A percentile compares a stretch with the other conserved stretches of the same genome.
These are phyloP conservation scores for Ecliptopera silaceata DNA, from an alignment of 2,888 invertebrate genomes.

Conservation along the genomic window DNA sequence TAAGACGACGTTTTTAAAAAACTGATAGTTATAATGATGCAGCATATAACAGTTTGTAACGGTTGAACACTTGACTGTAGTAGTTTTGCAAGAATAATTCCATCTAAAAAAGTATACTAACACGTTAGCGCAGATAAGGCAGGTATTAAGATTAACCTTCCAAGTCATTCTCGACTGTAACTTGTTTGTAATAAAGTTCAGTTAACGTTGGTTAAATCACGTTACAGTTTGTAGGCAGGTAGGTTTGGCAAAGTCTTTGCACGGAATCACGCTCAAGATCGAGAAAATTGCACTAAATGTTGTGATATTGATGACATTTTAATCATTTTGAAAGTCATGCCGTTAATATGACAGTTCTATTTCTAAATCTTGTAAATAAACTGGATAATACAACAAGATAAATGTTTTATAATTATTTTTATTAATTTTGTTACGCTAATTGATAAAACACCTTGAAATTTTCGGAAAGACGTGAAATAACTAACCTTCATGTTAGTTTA, in stretches of 20 bases:
- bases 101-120: slow-evolving; percentile 36
- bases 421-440: neutral
- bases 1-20: no score
- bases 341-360: no score
- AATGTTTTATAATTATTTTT: slow-evolving; percentile 17
- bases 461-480: slow-evolving; percentile 13
- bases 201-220: slow-evolving; percentile 32
- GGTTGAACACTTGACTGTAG: slow-evolving; percentile 42
- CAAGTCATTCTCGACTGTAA: slow-evolving; percentile 8
- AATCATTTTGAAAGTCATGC: slow-evolving; percentile 51
- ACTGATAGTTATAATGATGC: no score
- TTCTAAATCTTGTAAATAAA: no score
- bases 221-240: slow-evolving; percentile 35
- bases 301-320: slow-evolving; percentile 50
- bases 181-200: slow-evolving; percentile 1
- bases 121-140: slow-evolving; percentile 32
- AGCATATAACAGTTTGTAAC: no score
- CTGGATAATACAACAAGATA: no score
- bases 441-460: slow-evolving; percentile 5
- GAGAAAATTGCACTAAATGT: slow-evolving; percentile 30
- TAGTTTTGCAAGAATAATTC: slow-evolving; percentile 50
- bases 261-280: slow-evolving; percentile 47
- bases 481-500: neutral
- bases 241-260: slow-evolving; percentile 38
- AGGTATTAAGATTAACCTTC: slow-evolving; percentile 19